Conservation (phyloP, 2,888 invertebrate species). For the Rotaria socialis region DNA sequence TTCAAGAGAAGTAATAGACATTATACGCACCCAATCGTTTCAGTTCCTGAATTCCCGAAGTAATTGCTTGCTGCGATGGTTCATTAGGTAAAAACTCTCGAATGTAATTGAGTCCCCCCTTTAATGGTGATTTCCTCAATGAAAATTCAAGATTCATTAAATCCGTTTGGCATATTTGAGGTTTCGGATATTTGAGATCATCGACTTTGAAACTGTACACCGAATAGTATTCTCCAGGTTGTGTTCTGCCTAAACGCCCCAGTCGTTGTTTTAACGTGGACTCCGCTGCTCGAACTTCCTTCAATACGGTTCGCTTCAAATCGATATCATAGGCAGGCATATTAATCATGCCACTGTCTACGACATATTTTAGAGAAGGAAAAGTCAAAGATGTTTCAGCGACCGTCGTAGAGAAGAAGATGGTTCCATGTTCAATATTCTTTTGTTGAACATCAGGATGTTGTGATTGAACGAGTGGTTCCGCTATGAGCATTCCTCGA, state of each 20-base stretch:
- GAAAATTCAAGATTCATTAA: conserved; percentile 15
- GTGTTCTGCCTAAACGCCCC: neutral
- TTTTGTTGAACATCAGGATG: neutral
- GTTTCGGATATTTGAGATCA: neutral
- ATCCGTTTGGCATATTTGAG: conserved; percentile 22
- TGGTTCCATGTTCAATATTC: neutral
- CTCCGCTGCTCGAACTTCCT: neutral
- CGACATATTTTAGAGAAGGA: conserved; percentile 5
- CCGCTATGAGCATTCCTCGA: conserved; percentile 5
- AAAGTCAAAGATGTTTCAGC: conserved; percentile 18
- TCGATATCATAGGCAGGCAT: neutral
- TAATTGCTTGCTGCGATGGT: neutral
- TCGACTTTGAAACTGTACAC: neutral
- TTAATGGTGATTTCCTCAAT: conserved; percentile 14
- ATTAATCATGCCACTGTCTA: conserved; percentile 24
- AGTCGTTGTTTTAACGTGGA: conserved; percentile 18
- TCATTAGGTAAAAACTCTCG: neutral
- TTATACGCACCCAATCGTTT: neutral
- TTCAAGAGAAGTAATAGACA: no score
- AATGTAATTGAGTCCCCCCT: neutral
- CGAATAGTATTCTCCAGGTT: conserved; percentile 27
- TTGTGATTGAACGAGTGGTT: conserved; percentile 25
- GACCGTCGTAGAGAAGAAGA: neutral
- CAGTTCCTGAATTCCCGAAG: neutral
- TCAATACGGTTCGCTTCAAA: neutral